Evolutionary conservation across 2,888 invertebrate species (phyloP), one percentile per base, ranked within the genome.

Genomic region (Erpobdella octoculata): DNA sequence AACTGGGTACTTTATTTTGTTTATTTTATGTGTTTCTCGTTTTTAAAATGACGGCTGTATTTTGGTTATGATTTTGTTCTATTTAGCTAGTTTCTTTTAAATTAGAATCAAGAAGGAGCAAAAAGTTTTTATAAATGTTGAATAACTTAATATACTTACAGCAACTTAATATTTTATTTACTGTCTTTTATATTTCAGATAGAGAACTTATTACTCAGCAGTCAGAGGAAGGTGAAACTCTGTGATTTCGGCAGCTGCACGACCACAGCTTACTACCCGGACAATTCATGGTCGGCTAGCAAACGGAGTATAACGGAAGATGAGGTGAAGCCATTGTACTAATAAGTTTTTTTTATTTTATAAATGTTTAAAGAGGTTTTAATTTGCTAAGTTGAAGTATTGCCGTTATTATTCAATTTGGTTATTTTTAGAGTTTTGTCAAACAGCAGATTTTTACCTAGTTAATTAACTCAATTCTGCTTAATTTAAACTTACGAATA

Each of bases 171-270:
- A 8, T 37, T 25, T 37, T 38, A 15, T 37, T 66, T 35, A 66
- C 4, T 35, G 4, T 41, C 15, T 37, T 3, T 35, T 31, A 28
- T 12, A 64, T 64, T 64, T 15, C 79, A 88, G 87, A 87, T 92
- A 76, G 97, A 97, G 86, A 97, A 97, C 85, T 89, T 97, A 80
- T 85, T 98, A 75, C 87, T 97, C 78, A 90, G 91, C 75, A 87
- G 86, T 78, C 90, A 92, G 84, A 92, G 92, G 80, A 86, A 84
- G 79, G 88, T 97, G 65, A 97, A 96, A 84, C 86, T 97, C 75
- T 98, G 97, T 86, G 97, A 97, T 86, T 97, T 97, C 85, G 97
- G 97, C 35, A 95, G 95, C 76, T 90, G 94, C 1, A 93, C 94
- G 18, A 89, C 89, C 18, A 90, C 92, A 80, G 77, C 81, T 12